Evolutionary conservation across 2,888 invertebrate species (phyloP).

Genomic region (Cepaea hortensis): DNA sequence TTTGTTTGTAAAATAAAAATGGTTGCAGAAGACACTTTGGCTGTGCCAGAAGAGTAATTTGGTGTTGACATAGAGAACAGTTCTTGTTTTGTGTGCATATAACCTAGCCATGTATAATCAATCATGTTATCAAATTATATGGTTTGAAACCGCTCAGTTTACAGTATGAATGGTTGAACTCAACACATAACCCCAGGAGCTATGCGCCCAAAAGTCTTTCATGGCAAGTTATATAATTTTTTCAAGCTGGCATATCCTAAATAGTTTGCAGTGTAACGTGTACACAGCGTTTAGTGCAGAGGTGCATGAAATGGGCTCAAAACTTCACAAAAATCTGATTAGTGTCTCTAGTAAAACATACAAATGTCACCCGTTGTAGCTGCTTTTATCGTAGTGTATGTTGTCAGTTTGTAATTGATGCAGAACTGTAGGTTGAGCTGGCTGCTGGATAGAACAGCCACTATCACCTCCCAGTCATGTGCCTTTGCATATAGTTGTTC

Average conservation of each 20-base stretch:
- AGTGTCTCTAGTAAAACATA: not conserved
- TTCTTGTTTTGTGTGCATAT: too few species aligned
- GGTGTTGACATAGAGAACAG: not conserved
- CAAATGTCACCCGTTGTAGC: not conserved
- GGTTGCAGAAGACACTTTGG: not conserved
- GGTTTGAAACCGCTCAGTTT: not conserved
- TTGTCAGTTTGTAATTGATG: not conserved
- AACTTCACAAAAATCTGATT: not conserved
- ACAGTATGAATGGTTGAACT: constrained; percentile 20
- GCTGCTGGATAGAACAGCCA: not conserved
- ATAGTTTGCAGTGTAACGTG: constrained; percentile 36
- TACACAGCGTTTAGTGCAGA: constrained; percentile 10
- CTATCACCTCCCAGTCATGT: constrained; percentile 34
- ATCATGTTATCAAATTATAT: constrained; percentile 4
- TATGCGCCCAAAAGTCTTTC: constrained; percentile 48
- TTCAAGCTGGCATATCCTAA: constrained; percentile 30
- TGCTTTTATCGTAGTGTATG: not conserved
- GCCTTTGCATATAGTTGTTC: constrained; percentile 42
- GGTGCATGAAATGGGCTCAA: constrained; percentile 40
- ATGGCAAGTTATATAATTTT: constrained; percentile 44
- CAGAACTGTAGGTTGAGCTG: not conserved
- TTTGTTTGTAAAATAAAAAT: too few species aligned
- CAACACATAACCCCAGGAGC: constrained; percentile 27
- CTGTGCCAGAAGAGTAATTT: not conserved
- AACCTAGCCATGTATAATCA: not conserved